These are phyloP conservation scores for Helicoverpa armigera DNA, from an alignment of 1,140 invertebrate species.

Conservation along the genomic window DNA sequence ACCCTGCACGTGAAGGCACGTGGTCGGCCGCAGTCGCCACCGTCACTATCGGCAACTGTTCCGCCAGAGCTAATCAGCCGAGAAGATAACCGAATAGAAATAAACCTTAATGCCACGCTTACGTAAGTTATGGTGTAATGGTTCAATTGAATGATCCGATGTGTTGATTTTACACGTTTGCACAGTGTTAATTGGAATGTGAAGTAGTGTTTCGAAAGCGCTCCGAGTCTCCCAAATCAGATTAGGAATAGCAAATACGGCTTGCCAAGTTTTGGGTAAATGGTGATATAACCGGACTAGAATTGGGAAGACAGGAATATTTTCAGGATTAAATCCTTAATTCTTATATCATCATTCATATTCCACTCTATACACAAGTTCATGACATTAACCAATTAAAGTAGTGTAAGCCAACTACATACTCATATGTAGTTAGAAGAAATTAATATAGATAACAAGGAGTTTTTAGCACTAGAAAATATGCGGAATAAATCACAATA, in stretches of 20 bases:
- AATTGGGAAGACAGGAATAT: too few relatives aligned
- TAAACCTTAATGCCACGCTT: slow-evolving; percentile 8
- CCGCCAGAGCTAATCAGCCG: slow-evolving; percentile 20
- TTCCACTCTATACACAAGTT: too few relatives aligned
- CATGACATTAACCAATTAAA: too few relatives aligned
- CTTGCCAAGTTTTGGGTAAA: too few relatives aligned
- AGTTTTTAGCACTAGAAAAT: background rate
- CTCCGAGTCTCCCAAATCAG: too few relatives aligned
- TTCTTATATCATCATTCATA: too few relatives aligned
- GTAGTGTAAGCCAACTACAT: too few relatives aligned
- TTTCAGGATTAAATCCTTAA: too few relatives aligned
- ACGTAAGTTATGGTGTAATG: slow-evolving; percentile 4
- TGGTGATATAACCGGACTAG: too few relatives aligned
- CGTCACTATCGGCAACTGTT: slow-evolving; percentile 14
- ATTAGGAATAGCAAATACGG: too few relatives aligned
- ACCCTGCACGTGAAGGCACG: slow-evolving; percentile 29
- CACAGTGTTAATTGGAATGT: background rate
- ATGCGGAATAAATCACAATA: background rate
- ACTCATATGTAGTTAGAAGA: too few relatives aligned
- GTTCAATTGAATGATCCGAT: background rate
- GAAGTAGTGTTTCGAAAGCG: background rate
- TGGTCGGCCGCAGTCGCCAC: slow-evolving; percentile 4
- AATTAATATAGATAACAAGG: background rate
- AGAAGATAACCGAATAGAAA: slow-evolving; percentile 31
- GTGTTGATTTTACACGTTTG: background rate